Evolutionary conservation across 2,888 invertebrate species (phyloP), one percentile per base, ranked within the genome.

Genomic region (Phyllotreta cruciferae): DNA sequence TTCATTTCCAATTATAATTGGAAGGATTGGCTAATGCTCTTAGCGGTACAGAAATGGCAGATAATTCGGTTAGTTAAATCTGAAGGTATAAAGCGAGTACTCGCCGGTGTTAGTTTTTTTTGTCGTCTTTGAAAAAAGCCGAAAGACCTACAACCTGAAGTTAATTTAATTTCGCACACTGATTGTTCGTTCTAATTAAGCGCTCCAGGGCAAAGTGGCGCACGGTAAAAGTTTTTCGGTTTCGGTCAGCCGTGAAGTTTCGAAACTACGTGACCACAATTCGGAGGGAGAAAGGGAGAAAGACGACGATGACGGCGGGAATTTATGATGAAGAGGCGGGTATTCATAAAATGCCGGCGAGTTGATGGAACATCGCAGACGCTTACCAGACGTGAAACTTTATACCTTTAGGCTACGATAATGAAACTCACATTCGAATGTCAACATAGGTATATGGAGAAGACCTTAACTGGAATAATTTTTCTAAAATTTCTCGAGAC

Each of bases 221-320:
- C 35, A 36, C 11, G 42, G 42, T 37, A 36, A 58, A 63, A 55
- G 49, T 58, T 62, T 58, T 34, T 42, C 47, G 47, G 47, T 44
- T 53, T 53, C 49, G 49, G 36, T 49, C 58, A 58, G 38, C 49
- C 58, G 49, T 47, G 54, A 41, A 63, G 63, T 63, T 53, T 35
- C 34, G 24, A 39, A 54, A 63, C 54, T 63, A 63, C 63, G 63
- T 63, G 63, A 58, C 58, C 58, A 63, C 63, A 58, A 58, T 57
- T 58, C 11, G 35, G 54, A 8, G 53, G 37, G 53, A 45, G 10
- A 44, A 9, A 24, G 24, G 24, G 24, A 24, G 24, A 24, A 24
- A 24, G 24, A 24, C 4, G 24, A 37, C 37, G 45, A 53, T 53
- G 47, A 45, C 41, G 35, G 6, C 10, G 41, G 53, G 58, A 57